Conservation (phyloP, 2,888 invertebrate genomes). For the Dysmachus trigonus region DNA sequence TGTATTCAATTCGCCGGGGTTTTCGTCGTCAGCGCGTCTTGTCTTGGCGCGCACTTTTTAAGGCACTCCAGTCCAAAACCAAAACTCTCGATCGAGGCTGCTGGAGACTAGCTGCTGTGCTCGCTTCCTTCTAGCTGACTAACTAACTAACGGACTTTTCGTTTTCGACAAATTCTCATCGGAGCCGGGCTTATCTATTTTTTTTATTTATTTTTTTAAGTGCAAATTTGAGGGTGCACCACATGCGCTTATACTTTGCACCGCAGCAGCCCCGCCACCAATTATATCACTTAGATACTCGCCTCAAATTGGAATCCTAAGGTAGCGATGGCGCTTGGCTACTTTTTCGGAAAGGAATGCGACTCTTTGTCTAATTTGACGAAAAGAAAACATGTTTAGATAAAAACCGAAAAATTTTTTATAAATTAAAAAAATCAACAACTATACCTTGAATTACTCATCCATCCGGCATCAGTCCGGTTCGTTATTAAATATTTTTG, state of each 20-base stretch:
- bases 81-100: not conserved
- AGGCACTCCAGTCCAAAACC: not conserved
- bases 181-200: not conserved
- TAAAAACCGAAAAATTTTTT: not conserved
- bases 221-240: not conserved
- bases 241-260: not conserved
- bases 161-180: not conserved
- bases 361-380: not conserved
- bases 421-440: not conserved
- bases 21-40: not conserved
- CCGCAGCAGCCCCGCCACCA: not conserved
- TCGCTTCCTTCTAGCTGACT: not conserved
- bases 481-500: too few relatives aligned
- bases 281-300: not conserved
- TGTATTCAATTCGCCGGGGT: slow-evolving; percentile 7
- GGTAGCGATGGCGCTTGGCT: not conserved
- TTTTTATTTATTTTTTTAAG: not conserved
- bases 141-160: not conserved
- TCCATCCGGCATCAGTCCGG: not conserved
- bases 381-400: not conserved
- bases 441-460: not conserved
- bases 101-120: slow-evolving; percentile 6
- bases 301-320: not conserved
- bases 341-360: not conserved
- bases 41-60: not conserved